These are phyloP conservation scores for Agriopis aurantiaria DNA, from an alignment of 2,888 invertebrate species.

Conservation along the genomic window DNA sequence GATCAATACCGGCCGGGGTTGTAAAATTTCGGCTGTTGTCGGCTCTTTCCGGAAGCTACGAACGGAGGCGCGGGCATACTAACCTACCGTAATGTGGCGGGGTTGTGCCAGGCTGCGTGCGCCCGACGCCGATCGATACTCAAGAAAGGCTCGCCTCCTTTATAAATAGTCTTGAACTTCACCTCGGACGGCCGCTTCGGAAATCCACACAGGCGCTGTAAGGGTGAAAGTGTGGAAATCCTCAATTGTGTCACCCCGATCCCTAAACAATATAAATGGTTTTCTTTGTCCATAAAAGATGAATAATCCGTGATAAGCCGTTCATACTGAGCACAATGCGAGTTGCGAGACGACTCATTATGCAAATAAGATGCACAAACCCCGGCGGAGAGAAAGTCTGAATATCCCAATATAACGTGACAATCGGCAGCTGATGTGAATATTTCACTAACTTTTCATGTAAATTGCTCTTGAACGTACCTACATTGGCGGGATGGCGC, in stretches of 20 bases:
- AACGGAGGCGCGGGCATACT: conserved; percentile 76
- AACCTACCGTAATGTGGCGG: conserved; percentile 81
- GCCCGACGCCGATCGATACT: conserved; percentile 81
- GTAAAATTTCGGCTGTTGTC: conserved; percentile 83
- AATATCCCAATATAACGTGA: conserved; percentile 82
- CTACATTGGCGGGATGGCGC: conserved; percentile 62
- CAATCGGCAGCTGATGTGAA: conserved; percentile 80
- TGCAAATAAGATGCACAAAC: conserved; percentile 79
- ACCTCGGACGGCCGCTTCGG: conserved; percentile 69
- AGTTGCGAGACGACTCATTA: conserved; percentile 71
- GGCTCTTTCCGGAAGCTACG: conserved; percentile 80
- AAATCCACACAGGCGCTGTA: conserved; percentile 49
- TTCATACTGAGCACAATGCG: conserved; percentile 68
- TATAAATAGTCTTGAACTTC: conserved; percentile 86
- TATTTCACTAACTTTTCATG: conserved; percentile 81
- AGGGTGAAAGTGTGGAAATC: conserved; percentile 74
- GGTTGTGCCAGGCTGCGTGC: conserved; percentile 75
- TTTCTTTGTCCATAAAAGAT: conserved; percentile 56
- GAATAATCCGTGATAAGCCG: conserved; percentile 65
- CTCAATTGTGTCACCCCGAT: conserved; percentile 61
- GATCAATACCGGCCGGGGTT: conserved; percentile 84
- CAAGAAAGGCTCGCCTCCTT: conserved; percentile 77
- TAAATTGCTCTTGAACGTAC: conserved; percentile 68
- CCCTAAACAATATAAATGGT: conserved; percentile 47
- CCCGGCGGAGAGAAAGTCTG: conserved; percentile 72